Evolutionary conservation across 2,888 invertebrate species (phyloP), one percentile per base, ranked within the genome.

Genomic region (Acleris emargana): DNA sequence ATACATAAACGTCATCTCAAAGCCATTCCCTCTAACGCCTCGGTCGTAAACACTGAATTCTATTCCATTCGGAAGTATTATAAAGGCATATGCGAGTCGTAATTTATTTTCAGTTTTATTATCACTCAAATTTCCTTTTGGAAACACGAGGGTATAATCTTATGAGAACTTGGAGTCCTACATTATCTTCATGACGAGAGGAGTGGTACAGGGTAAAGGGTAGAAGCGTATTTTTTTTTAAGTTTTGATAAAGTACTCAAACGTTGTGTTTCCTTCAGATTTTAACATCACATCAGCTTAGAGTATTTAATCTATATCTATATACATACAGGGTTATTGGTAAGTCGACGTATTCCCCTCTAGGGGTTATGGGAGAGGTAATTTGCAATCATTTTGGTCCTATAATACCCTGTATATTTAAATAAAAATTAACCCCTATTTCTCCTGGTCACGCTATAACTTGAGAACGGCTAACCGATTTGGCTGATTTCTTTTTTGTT

Each of bases 51-150:
- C 32, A 61, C 45, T 43, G 43, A 43, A 22, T 54, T 38, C 38
- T 42, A 57, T 57, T 57, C 57, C 17, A 45, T 57, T 17, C 57
- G 13, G 51, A 49, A 17, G 51, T 67, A 62, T 68, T 73, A 73
- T 70, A 72, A 74, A 73, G 71, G 74, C 76, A 71, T 76, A 72
- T 72, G 74, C 72, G 71, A 72, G 72, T 60, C 73, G 76, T 81
- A 78, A 79, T 76, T 82, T 80, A 78, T 72, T 71, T 68, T 68
- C 80, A 79, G 83, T 85, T 89, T 89, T 89, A 89, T 88, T 89
- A 87, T 87, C 87, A 86, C 87, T 88, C 84, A 84, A 86, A 89
- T 87, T 85, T 86, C 86, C 85, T 80, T 82, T 82, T 73, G 81
- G 81, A 79, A 82, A 81, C 84, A 79, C 83, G 72, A 72, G 81